These are phyloP conservation scores for Aphelinus certus DNA, from an alignment of 1,140 invertebrate genomes.

Conservation along the genomic window DNA sequence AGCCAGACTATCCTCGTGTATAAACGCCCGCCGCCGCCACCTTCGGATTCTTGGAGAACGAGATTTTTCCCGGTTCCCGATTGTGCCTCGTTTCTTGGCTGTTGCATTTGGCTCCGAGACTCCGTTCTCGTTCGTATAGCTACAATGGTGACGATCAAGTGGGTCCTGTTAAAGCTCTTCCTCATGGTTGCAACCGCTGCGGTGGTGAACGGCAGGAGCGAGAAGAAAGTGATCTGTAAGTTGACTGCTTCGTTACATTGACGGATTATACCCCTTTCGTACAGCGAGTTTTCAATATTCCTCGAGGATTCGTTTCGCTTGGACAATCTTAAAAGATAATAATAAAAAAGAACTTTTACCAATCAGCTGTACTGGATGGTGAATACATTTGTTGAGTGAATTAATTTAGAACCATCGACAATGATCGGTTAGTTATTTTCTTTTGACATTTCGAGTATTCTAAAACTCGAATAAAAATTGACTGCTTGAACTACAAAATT, in stretches of 20 bases:
- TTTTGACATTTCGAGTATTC: too few species aligned
- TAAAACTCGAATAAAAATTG: too few species aligned
- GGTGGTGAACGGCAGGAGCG: not conserved
- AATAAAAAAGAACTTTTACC: too few species aligned
- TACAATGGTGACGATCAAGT: slow-evolving; percentile 10
- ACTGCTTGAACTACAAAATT: too few species aligned
- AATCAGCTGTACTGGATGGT: too few species aligned
- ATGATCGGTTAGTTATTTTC: too few species aligned
- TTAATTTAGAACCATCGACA: too few species aligned
- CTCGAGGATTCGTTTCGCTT: too few species aligned
- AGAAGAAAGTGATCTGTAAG: slow-evolving; percentile 39
- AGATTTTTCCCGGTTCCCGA: not conserved
- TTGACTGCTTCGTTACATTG: not conserved
- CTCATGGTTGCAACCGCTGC: not conserved
- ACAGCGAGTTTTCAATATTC: too few species aligned
- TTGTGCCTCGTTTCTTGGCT: not conserved
- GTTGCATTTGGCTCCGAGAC: not conserved
- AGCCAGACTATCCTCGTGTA: slow-evolving; percentile 3
- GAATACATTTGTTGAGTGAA: too few species aligned
- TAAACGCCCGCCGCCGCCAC: not conserved
- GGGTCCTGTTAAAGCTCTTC: not conserved
- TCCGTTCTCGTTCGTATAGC: not conserved
- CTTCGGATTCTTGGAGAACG: not conserved
- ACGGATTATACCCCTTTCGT: too few species aligned
- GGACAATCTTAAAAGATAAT: too few species aligned